Evolutionary conservation across 2,113 vertebrate genomes (phyloP).

Genomic region (Crypturellus undulatus): DNA sequence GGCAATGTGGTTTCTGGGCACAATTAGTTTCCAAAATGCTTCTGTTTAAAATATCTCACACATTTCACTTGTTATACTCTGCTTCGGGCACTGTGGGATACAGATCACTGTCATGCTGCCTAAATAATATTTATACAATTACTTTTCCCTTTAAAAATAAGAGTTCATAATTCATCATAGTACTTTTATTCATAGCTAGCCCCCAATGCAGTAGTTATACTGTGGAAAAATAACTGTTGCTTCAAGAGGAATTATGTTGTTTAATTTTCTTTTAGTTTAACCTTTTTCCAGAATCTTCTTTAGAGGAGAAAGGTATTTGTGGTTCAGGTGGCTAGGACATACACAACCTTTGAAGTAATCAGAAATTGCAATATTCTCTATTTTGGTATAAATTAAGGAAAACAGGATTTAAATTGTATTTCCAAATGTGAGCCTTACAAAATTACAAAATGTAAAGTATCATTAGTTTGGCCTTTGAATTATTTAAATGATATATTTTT

Average conservation of each 20-base stretch:
- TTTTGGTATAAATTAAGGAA: background rate
- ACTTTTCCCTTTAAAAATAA: background rate
- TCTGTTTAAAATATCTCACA: constrained; percentile 8
- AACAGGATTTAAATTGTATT: background rate
- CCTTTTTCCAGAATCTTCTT: background rate
- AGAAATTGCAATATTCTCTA: background rate
- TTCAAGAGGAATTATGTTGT: background rate
- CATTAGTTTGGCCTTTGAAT: background rate
- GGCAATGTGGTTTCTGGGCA: background rate
- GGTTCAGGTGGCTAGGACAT: no score
- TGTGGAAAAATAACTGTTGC: background rate
- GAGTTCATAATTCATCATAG: background rate
- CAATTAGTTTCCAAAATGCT: constrained; percentile 17
- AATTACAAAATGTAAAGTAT: background rate
- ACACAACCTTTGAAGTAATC: background rate
- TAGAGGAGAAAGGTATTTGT: background rate
- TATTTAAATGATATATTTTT: background rate
- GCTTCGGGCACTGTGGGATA: background rate
- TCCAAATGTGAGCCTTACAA: background rate
- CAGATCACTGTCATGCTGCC: background rate
- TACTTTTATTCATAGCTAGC: no score
- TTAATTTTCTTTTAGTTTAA: background rate
- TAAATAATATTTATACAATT: background rate
- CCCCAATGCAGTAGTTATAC: background rate
- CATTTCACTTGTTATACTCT: background rate